A percentile compares a stretch with the other conserved stretches of the same genome.
These are phyloP conservation scores for Ceyx margarethae DNA, from an alignment of 2,113 vertebrate species.

Conservation along the genomic window DNA sequence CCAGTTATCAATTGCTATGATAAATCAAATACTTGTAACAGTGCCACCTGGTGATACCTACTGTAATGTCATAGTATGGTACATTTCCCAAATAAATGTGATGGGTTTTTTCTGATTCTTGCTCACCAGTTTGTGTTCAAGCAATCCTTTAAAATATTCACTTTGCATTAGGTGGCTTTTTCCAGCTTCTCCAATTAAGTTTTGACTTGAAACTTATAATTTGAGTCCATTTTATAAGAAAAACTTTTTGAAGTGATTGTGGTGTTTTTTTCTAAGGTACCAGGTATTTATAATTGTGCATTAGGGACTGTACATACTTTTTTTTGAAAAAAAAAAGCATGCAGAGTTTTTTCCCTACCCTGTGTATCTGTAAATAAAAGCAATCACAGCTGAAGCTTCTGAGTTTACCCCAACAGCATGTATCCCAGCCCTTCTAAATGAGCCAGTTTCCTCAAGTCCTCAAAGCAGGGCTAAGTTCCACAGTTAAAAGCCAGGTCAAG, in stretches of 20 bases:
- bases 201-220: not conserved
- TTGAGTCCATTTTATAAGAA: not conserved
- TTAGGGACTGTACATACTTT: not conserved
- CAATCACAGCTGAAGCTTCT: not conserved
- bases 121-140: not conserved
- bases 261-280: not conserved
- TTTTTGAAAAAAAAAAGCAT: not conserved
- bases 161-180: not conserved
- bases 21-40: constrained; percentile 1
- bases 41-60: constrained; percentile 2
- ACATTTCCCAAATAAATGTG: not conserved
- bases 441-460: not conserved
- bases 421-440: not conserved
- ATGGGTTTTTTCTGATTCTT: not conserved
- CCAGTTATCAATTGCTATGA: not conserved
- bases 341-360: not conserved
- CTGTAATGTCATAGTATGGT: not conserved
- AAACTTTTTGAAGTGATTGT: not conserved
- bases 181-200: not conserved
- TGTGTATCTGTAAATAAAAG: not conserved
- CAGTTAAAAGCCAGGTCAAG: not conserved
- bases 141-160: not conserved
- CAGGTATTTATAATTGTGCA: not conserved
- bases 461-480: not conserved
- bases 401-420: not conserved